phyloP scores from a whole-genome alignment of 2,888 invertebrate species.

The Exephanes ischioxanthus region DNA sequence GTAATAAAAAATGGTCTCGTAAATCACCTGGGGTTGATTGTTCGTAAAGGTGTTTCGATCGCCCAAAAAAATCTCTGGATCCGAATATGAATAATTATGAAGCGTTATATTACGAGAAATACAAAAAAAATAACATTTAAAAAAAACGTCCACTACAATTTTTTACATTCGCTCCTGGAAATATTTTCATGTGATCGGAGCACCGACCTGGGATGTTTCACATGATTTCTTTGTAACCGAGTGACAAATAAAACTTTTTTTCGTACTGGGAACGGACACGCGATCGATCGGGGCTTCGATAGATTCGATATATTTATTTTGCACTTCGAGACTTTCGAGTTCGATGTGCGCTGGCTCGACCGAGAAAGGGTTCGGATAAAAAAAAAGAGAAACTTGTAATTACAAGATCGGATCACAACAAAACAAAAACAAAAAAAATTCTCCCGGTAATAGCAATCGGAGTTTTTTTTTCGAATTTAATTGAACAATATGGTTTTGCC shows the following conservation, averaged over 20 bases:
- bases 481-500: conserved; percentile 7
- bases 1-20: no score
- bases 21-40: no score
- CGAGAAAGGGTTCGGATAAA: no score
- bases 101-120: neutral
- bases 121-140: neutral
- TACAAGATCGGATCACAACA: neutral
- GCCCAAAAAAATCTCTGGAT: no score
- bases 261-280: no score
- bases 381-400: neutral
- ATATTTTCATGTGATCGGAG: no score
- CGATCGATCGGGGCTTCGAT: neutral
- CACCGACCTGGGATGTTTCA: no score
- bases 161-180: no score
- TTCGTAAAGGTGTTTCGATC: no score
- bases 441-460: neutral
- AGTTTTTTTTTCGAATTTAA: neutral
- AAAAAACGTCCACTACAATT: neutral
- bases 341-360: neutral
- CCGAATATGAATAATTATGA: no score
- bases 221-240: no score
- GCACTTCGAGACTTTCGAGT: neutral
- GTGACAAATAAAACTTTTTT: no score
- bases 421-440: neutral
- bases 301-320: neutral